These are phyloP conservation scores for Marasmarcha lunaedactyla DNA, from an alignment of 2,888 invertebrate species.

Conservation along the genomic window DNA sequence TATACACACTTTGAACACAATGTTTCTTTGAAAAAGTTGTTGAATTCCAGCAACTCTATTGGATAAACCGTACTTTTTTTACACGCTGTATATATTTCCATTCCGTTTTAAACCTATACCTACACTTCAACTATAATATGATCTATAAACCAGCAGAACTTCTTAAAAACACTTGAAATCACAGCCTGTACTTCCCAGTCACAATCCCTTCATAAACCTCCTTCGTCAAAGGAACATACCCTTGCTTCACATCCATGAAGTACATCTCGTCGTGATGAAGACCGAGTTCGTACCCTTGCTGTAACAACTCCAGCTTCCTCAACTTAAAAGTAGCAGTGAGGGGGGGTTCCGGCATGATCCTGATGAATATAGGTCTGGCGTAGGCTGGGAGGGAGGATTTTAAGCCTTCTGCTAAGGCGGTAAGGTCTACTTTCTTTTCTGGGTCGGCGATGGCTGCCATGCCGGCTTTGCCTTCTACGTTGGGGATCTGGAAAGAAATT, in stretches of 20 bases:
- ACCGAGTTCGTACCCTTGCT: constrained; percentile 79
- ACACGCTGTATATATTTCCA: no score
- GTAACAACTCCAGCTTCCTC: constrained; percentile 88
- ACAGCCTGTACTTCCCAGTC: constrained; percentile 64
- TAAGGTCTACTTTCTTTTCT: constrained; percentile 72
- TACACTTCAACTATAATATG: no score
- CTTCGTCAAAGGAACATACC: constrained; percentile 53
- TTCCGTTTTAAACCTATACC: no score
- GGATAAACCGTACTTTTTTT: no score
- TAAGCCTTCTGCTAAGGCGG: constrained; percentile 41
- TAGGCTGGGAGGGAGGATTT: constrained; percentile 79
- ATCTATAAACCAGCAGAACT: no score
- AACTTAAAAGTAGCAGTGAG: constrained; percentile 91
- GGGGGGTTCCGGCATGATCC: constrained; percentile 81
- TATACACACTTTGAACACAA: no score
- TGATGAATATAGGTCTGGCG: constrained; percentile 88
- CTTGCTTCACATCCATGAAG: constrained; percentile 63
- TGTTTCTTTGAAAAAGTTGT: no score
- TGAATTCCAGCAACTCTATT: no score
- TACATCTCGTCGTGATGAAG: constrained; percentile 77
- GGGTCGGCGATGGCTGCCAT: constrained; percentile 93
- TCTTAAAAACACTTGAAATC: constrained; percentile 22
- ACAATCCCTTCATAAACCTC: constrained; percentile 59
- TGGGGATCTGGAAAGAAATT: constrained; percentile 71
- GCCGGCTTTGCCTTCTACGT: constrained; percentile 88